phyloP scores from a whole-genome alignment of 2,888 invertebrate species.

The Macrostomum cliftonense region DNA sequence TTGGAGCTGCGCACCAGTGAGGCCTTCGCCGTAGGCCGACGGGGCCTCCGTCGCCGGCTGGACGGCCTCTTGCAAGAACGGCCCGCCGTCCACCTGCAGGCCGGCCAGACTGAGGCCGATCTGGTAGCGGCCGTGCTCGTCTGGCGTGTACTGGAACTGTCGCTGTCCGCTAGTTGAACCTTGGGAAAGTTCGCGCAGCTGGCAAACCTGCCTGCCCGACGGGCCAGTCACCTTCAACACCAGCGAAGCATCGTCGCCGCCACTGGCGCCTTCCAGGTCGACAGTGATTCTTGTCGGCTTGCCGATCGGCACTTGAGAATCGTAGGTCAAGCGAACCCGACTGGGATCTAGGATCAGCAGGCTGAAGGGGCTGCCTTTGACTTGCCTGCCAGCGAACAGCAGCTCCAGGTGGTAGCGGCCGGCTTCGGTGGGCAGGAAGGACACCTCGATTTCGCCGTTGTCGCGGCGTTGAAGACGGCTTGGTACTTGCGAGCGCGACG shows the following conservation, averaged over 20 bases:
- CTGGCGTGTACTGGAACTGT: not conserved
- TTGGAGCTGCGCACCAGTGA: conserved; percentile 36
- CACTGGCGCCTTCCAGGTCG: too few relatives aligned
- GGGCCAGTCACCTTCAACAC: too few relatives aligned
- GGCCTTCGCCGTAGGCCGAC: conserved; percentile 46
- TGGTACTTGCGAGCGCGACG: conserved; percentile 4
- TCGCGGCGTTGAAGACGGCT: not conserved
- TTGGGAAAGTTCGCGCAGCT: not conserved
- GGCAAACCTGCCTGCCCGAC: too few relatives aligned
- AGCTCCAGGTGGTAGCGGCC: conserved; percentile 69
- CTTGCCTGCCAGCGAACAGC: conserved; percentile 42
- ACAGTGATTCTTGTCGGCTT: too few relatives aligned
- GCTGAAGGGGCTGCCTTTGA: not conserved
- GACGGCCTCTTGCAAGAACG: not conserved
- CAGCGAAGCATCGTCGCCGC: too few relatives aligned
- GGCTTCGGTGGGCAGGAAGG: conserved; percentile 63
- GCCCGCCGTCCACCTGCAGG: not conserved
- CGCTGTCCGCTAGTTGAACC: too few relatives aligned
- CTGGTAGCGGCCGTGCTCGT: not conserved
- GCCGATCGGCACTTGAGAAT: too few relatives aligned
- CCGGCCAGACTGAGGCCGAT: not conserved
- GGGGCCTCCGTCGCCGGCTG: not conserved
- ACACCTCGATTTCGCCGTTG: not conserved
- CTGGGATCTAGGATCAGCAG: too few relatives aligned
- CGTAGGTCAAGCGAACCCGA: not conserved